These are phyloP conservation scores for Lerema accius DNA, from an alignment of 1,140 invertebrate species.

Conservation along the genomic window DNA sequence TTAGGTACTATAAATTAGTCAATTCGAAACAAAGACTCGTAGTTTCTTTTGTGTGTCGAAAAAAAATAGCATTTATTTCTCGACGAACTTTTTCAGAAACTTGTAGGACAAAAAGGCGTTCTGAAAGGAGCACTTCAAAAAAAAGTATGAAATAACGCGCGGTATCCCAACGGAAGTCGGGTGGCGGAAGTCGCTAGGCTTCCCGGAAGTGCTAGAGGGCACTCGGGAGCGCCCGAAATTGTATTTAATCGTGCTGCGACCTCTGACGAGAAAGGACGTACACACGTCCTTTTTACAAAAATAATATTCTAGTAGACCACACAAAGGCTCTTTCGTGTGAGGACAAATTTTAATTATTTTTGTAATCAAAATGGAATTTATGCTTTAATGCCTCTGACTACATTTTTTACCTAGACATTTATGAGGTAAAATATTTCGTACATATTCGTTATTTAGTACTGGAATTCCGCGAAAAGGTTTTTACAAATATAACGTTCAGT, in stretches of 20 bases:
- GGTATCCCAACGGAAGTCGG: constrained; percentile 69
- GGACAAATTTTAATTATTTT: too few species aligned
- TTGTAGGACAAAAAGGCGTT: constrained; percentile 62
- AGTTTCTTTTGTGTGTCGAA: constrained; percentile 22
- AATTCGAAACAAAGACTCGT: constrained; percentile 18
- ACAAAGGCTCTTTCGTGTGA: constrained; percentile 7
- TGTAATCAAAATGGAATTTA: too few species aligned
- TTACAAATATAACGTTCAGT: too few species aligned
- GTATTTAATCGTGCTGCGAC: constrained; percentile 67
- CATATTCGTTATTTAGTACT: too few species aligned
- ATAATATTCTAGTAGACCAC: constrained; percentile 18
- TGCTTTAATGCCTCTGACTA: too few species aligned
- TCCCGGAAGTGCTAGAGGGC: constrained; percentile 72
- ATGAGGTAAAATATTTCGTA: too few species aligned
- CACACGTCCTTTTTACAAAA: constrained; percentile 32
- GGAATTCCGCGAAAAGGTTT: too few species aligned
- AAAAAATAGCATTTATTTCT: constrained; percentile 42
- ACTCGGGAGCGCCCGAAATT: constrained; percentile 62
- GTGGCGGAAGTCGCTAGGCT: constrained; percentile 73
- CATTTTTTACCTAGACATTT: too few species aligned
- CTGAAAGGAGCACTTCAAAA: constrained; percentile 66
- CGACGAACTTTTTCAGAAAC: constrained; percentile 45
- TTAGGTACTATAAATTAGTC: not conserved
- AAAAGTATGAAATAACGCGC: constrained; percentile 69
- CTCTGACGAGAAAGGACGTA: constrained; percentile 45